A percentile compares a stretch with the other conserved stretches of the same genome.
phyloP scores from a whole-genome alignment of 2,113 vertebrate species.

The Rhabdornis inornatus region DNA sequence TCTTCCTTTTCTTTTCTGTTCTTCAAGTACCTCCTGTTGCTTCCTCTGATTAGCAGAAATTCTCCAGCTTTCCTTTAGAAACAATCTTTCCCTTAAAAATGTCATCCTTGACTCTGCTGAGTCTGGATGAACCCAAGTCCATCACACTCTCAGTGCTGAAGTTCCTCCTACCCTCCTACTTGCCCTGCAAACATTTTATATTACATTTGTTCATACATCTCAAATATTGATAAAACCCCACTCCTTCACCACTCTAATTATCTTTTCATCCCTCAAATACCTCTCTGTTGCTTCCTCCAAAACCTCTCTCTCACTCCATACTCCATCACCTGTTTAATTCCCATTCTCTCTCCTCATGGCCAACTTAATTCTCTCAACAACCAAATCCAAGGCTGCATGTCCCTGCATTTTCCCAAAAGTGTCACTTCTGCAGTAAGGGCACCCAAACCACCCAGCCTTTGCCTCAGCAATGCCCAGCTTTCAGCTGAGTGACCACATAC shows the following conservation, averaged over 20 bases:
- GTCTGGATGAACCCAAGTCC: background rate
- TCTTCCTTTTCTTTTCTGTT: background rate
- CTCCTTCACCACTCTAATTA: background rate
- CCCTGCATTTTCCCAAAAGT: background rate
- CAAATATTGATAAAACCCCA: background rate
- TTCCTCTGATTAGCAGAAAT: background rate
- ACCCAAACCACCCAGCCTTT: background rate
- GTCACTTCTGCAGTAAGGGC: background rate
- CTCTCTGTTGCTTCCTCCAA: background rate
- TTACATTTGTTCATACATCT: background rate
- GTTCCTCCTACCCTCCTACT: background rate
- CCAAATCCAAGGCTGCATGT: background rate
- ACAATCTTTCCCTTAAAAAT: background rate
- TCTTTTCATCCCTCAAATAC: background rate
- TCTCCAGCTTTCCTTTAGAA: background rate
- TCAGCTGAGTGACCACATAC: accelerated
- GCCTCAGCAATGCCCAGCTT: accelerated
- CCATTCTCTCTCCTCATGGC: background rate
- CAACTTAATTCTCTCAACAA: accelerated
- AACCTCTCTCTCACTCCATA: background rate
- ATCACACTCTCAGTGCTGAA: background rate
- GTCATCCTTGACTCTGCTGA: background rate
- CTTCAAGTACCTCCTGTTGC: background rate
- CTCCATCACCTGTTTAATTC: background rate
- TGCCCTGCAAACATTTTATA: background rate